These are phyloP conservation scores for Vidua macroura DNA, from an alignment of 2,113 vertebrate genomes.

Conservation along the genomic window DNA sequence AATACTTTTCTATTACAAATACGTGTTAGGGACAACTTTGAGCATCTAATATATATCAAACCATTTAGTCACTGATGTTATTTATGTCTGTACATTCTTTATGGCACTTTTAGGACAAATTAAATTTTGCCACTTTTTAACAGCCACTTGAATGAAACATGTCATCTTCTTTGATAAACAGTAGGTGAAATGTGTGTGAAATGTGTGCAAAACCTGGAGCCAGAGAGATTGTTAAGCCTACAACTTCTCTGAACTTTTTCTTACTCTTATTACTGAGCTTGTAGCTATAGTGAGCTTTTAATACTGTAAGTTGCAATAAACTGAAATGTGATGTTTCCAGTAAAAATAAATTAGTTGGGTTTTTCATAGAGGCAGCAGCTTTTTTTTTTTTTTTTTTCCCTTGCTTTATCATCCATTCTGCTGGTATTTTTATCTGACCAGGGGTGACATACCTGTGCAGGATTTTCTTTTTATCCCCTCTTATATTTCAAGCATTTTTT, in stretches of 20 bases:
- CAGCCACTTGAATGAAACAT: conserved; percentile 3
- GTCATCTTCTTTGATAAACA: background rate
- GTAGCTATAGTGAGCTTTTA: background rate
- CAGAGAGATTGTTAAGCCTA: background rate
- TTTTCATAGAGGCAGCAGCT: background rate
- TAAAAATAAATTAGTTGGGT: background rate
- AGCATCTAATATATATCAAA: conserved; percentile 38
- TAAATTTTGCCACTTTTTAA: conserved; percentile 26
- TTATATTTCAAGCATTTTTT: conserved; percentile 64
- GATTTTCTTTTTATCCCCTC: conserved; percentile 51
- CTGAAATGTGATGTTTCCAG: background rate
- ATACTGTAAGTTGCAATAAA: background rate
- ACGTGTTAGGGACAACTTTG: conserved; percentile 17
- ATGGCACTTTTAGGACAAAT: conserved; percentile 2
- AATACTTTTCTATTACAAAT: conserved; percentile 49
- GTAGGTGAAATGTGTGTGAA: background rate
- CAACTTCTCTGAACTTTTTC: background rate
- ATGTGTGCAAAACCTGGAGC: background rate
- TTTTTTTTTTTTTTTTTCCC: background rate
- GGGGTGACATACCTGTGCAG: conserved; percentile 17
- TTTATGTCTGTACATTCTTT: conserved; percentile 14
- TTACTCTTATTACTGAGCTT: background rate
- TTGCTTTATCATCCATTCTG: background rate
- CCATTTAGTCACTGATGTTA: conserved; percentile 22
- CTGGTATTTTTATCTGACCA: conserved; percentile 38